Evolutionary conservation across 1,140 invertebrate species (phyloP).

Genomic region (Macrotrachela quadricornifera): DNA sequence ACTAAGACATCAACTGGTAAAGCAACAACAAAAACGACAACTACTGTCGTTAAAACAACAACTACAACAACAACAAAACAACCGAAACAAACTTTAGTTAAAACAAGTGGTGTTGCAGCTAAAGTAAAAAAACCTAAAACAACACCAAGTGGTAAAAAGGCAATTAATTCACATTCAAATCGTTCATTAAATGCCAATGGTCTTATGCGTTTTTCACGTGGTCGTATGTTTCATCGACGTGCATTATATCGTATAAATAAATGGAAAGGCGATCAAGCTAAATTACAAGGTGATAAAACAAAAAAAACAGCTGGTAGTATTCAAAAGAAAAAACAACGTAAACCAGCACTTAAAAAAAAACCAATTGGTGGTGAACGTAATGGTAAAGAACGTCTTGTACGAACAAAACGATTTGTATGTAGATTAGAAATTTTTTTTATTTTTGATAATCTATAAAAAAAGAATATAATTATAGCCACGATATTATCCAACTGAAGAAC

Average conservation of each 20-base stretch:
- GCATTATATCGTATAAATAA: conserved; percentile 3
- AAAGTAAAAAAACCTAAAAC: too few species aligned
- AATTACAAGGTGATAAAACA: conserved; percentile 6
- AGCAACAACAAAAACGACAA: too few species aligned
- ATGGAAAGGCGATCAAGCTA: conserved; percentile 8
- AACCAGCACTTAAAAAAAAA: neutral
- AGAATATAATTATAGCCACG: neutral
- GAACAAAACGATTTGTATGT: conserved; percentile 2
- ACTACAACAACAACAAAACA: too few species aligned
- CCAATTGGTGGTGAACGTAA: conserved; percentile 2
- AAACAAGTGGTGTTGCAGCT: too few species aligned
- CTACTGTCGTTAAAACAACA: too few species aligned
- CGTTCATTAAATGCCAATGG: conserved; percentile 2
- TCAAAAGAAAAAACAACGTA: neutral
- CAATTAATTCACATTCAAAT: neutral
- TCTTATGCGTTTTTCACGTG: conserved; percentile 7
- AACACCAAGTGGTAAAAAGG: too few species aligned
- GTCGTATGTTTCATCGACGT: conserved; percentile 8
- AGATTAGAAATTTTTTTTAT: neutral
- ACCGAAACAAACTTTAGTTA: too few species aligned
- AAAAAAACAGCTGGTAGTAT: neutral
- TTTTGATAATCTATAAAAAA: neutral
- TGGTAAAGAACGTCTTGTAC: conserved; percentile 1
- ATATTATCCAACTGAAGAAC: conserved; percentile 8
- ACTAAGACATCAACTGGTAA: too few species aligned